Percentiles rank a stretch among this genome's conserved stretches.
Evolutionary conservation across 1,140 invertebrate species (phyloP).

Genomic region (Helicorthomorpha holstii): DNA sequence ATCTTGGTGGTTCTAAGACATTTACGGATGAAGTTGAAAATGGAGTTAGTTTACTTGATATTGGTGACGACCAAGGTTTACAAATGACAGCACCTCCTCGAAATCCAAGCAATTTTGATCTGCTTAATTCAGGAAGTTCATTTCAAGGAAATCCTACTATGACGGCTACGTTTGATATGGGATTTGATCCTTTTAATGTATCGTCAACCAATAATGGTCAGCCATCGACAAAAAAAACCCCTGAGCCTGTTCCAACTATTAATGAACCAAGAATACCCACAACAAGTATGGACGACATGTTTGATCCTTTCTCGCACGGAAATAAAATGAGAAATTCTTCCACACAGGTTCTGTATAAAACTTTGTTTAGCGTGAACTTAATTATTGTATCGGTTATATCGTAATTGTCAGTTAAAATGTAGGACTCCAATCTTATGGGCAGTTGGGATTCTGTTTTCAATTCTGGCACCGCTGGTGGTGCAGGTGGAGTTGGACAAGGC

Average conservation of each 20-base stretch:
- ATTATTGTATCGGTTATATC: no score
- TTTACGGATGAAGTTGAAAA: neutral
- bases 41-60: slow-evolving; percentile 16
- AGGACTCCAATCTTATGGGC: slow-evolving; percentile 18
- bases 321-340: neutral
- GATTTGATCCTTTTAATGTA: neutral
- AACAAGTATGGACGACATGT: neutral
- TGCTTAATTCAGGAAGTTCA: slow-evolving; percentile 28
- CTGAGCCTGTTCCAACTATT: neutral
- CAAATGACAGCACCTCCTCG: neutral
- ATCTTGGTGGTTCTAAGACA: slow-evolving; percentile 19
- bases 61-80: slow-evolving; percentile 9
- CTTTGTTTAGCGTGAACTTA: no score
- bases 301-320: neutral
- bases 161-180: neutral
- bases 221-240: neutral
- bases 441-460: slow-evolving; percentile 17
- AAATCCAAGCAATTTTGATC: slow-evolving; percentile 34
- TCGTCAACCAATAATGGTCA: neutral
- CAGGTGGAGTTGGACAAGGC: slow-evolving; percentile 7
- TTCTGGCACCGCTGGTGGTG: no score
- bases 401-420: no score
- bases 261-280: neutral
- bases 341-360: no score
- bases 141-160: slow-evolving; percentile 9